These are phyloP conservation scores for Nomada ruficornis DNA, from an alignment of 2,888 invertebrate genomes.

Conservation along the genomic window DNA sequence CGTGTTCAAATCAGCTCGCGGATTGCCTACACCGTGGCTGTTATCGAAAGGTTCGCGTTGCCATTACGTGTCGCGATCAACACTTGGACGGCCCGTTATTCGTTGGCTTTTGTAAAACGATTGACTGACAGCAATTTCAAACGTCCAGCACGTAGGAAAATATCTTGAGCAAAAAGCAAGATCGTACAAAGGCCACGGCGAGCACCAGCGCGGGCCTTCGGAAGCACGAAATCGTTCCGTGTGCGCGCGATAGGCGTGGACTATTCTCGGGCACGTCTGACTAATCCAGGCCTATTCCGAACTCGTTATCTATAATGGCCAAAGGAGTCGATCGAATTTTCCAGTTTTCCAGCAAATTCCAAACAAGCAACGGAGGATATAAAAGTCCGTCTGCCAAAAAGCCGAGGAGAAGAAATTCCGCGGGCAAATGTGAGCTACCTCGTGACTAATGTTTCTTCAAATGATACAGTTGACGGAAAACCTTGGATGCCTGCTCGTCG, in stretches of 20 bases:
- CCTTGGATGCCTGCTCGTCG: constrained; percentile 59
- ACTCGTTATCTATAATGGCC: constrained; percentile 21
- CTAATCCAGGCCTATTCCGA: constrained; percentile 13
- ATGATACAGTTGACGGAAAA: constrained; percentile 65
- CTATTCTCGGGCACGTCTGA: constrained; percentile 1
- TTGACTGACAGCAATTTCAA: constrained; percentile 3
- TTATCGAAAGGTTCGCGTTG: not conserved
- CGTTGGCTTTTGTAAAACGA: not conserved
- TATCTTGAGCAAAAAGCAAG: not conserved
- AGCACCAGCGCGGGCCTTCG: not conserved
- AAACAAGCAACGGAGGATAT: not conserved
- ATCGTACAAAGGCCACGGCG: too few species aligned
- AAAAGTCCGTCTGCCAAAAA: constrained; percentile 5
- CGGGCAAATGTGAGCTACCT: constrained; percentile 62
- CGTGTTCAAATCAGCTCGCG: constrained; percentile 1
- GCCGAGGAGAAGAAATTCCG: constrained; percentile 43
- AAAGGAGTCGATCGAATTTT: not conserved
- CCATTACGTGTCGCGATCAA: not conserved
- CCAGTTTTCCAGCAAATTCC: constrained; percentile 6
- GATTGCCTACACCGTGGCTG: not conserved
- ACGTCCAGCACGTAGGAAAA: not conserved
- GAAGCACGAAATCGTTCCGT: not conserved
- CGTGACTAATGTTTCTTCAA: constrained; percentile 66
- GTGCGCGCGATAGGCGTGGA: constrained; percentile 1
- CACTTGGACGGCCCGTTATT: not conserved